A percentile compares a stretch with the other conserved stretches of the same genome.
These are phyloP conservation scores for Merodon equestris DNA, from an alignment of 2,888 invertebrate species.

Conservation along the genomic window DNA sequence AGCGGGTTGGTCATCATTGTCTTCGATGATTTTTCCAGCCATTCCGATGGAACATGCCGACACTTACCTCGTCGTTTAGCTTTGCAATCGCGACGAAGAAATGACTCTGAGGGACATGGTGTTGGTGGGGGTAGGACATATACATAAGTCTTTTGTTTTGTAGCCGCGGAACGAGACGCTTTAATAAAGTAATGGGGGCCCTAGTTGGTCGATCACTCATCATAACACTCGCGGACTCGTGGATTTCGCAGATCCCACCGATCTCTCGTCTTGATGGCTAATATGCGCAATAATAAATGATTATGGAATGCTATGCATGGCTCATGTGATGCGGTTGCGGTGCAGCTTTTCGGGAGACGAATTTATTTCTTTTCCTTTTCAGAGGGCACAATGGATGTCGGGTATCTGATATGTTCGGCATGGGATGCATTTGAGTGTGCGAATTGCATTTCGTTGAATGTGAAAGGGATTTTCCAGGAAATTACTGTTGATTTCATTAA, in stretches of 20 bases:
- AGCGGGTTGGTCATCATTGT: constrained; percentile 26
- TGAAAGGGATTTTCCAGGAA: too few species aligned
- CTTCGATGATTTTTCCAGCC: constrained; percentile 63
- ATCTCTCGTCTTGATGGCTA: too few species aligned
- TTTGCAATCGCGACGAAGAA: constrained; percentile 59
- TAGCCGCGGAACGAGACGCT: constrained; percentile 64
- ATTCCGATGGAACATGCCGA: constrained; percentile 63
- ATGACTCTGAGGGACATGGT: constrained; percentile 48
- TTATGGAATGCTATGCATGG: constrained; percentile 66
- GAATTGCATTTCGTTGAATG: too few species aligned
- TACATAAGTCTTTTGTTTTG: constrained; percentile 59
- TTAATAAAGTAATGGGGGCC: constrained; percentile 69
- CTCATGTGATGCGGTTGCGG: too few species aligned
- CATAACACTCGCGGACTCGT: constrained; percentile 65
- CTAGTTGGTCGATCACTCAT: constrained; percentile 69
- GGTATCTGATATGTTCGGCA: constrained; percentile 21
- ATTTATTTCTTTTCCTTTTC: too few species aligned
- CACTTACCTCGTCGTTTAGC: constrained; percentile 68
- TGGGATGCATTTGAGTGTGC: constrained; percentile 13
- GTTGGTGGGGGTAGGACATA: neutral
- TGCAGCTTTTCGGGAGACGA: too few species aligned
- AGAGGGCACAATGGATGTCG: constrained; percentile 45
- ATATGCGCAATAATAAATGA: constrained; percentile 69
- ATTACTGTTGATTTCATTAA: too few species aligned
- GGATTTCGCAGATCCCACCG: constrained; percentile 59